phyloP scores from a whole-genome alignment of 2,113 vertebrate species.

The Epinephelus fuscoguttatus region DNA sequence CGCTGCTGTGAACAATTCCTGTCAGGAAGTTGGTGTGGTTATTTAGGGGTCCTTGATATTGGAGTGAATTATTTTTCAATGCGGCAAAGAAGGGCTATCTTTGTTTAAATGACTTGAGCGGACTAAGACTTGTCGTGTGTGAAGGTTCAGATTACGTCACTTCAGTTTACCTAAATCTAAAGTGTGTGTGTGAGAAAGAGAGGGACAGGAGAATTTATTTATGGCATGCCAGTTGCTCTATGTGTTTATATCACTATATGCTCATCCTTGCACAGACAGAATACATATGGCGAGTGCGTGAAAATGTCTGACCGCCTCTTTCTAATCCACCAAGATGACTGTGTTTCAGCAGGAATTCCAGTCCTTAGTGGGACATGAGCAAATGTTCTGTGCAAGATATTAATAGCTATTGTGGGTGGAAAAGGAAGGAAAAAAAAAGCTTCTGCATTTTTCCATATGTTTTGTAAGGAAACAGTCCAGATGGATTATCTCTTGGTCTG shows the following conservation, averaged over 20 bases:
- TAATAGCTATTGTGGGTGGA: conserved; percentile 80
- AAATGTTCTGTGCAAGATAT: conserved; percentile 76
- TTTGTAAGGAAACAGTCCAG: conserved; percentile 79
- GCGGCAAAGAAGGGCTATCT: conserved; percentile 39
- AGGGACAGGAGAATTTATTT: background rate
- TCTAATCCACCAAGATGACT: conserved; percentile 68
- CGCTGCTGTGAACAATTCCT: conserved; percentile 68
- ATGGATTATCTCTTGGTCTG: conserved; percentile 79
- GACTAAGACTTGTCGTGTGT: conserved; percentile 52
- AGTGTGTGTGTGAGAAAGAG: background rate
- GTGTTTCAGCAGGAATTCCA: conserved; percentile 76
- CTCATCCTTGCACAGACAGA: conserved; percentile 26
- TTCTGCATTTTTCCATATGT: conserved; percentile 79
- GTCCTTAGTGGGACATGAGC: conserved; percentile 81
- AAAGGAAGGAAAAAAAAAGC: conserved; percentile 61
- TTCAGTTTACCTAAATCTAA: conserved; percentile 58
- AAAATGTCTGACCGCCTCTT: conserved; percentile 66
- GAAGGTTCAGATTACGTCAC: conserved; percentile 60
- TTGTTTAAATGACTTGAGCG: conserved; percentile 57
- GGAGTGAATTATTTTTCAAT: conserved; percentile 60
- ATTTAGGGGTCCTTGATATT: conserved; percentile 67
- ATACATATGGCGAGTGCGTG: conserved; percentile 56
- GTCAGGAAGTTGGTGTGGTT: conserved; percentile 71
- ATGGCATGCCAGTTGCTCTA: conserved; percentile 35
- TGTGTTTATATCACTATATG: conserved; percentile 49